phyloP scores from a whole-genome alignment of 2,113 vertebrate genomes.

The Notarius quadriscutis region DNA sequence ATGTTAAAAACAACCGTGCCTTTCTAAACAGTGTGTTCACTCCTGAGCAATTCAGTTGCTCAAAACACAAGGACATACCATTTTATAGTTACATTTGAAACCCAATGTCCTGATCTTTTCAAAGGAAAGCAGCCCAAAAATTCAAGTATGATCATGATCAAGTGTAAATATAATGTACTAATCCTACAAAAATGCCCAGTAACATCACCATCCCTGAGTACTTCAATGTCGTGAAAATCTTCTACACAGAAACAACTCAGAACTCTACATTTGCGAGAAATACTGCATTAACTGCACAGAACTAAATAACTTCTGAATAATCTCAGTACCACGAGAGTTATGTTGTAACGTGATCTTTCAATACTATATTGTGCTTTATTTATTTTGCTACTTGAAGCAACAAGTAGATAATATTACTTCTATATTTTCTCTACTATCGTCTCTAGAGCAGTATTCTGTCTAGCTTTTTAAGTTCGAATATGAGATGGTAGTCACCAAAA shows the following conservation, averaged over 20 bases:
- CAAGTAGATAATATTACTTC: not conserved
- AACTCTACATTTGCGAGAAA: not conserved
- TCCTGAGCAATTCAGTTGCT: not conserved
- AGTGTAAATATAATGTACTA: not conserved
- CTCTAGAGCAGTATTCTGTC: not conserved
- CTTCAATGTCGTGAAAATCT: not conserved
- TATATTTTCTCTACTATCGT: not conserved
- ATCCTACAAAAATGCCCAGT: conserved; percentile 14
- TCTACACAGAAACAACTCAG: not conserved
- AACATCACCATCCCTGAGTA: conserved; percentile 31
- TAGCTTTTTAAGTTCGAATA: not conserved
- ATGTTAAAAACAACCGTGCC: not conserved
- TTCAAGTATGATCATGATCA: conserved; percentile 8
- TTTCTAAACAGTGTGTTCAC: not conserved
- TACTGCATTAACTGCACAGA: not conserved
- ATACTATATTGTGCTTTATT: not conserved
- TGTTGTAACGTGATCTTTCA: not conserved
- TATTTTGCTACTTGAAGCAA: not conserved
- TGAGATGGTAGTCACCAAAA: not conserved
- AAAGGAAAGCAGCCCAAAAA: not conserved
- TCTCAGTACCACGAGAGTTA: not conserved
- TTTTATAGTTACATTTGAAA: not conserved
- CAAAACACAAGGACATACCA: not conserved
- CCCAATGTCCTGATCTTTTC: not conserved
- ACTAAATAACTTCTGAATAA: not conserved